Percentiles rank a stretch among this genome's conserved stretches.
Evolutionary conservation across 2,888 invertebrate genomes (phyloP).

Genomic region (Luffia ferchaultella): DNA sequence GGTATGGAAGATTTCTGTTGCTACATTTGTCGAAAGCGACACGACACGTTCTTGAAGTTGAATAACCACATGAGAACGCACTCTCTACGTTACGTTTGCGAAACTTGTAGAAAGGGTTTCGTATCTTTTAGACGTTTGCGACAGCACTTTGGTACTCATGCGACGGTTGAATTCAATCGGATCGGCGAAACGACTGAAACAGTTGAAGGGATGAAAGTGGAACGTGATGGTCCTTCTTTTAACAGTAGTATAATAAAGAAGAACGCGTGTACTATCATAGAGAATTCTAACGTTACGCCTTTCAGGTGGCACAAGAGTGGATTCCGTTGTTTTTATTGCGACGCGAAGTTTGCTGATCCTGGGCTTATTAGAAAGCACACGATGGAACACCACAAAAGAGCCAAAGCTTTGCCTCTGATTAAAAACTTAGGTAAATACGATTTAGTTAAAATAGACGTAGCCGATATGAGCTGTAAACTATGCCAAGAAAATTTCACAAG

Average conservation of each 20-base stretch:
- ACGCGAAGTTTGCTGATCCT: slow-evolving; percentile 35
- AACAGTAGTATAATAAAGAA: slow-evolving; percentile 17
- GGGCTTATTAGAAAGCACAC: slow-evolving; percentile 29
- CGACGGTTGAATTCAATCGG: no score
- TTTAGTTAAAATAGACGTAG: slow-evolving; percentile 44
- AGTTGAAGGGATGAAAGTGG: no score
- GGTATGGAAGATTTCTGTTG: slow-evolving; percentile 32
- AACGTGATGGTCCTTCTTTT: neutral
- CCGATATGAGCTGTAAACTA: slow-evolving; percentile 35
- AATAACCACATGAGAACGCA: slow-evolving; percentile 56
- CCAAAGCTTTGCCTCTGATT: slow-evolving; percentile 26
- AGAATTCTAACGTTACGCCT: slow-evolving; percentile 41
- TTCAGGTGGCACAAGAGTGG: slow-evolving; percentile 49
- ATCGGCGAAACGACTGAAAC: no score
- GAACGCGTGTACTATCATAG: slow-evolving; percentile 34
- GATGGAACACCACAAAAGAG: slow-evolving; percentile 15
- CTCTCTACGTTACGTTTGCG: slow-evolving; percentile 52
- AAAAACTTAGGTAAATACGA: slow-evolving; percentile 38
- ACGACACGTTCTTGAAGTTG: slow-evolving; percentile 39
- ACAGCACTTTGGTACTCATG: slow-evolving; percentile 22
- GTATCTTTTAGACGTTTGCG: slow-evolving; percentile 43
- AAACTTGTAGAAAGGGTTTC: slow-evolving; percentile 48
- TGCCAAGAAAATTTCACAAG: slow-evolving; percentile 28
- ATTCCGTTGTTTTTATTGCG: slow-evolving; percentile 46
- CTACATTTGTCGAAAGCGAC: slow-evolving; percentile 33